Evolutionary conservation across 2,113 vertebrate genomes (phyloP).

Genomic region (Chroicocephalus ridibundus): DNA sequence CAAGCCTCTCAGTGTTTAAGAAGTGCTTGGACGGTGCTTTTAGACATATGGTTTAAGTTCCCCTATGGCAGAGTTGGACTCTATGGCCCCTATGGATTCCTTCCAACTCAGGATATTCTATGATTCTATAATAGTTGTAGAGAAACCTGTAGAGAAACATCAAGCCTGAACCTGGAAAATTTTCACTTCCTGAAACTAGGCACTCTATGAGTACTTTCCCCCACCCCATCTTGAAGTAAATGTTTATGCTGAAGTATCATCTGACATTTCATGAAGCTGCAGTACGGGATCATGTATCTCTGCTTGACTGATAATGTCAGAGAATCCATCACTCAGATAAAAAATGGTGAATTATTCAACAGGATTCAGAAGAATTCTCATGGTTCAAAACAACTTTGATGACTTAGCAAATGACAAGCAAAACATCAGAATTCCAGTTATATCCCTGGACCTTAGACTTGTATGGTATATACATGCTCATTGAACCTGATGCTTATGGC

Average conservation of each 20-base stretch:
- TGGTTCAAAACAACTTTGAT: not conserved
- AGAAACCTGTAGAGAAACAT: not conserved
- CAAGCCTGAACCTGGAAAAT: not conserved
- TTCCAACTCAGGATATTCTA: not conserved
- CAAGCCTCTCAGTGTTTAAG: not conserved
- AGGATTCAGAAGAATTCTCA: not conserved
- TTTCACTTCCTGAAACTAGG: not conserved
- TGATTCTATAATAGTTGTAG: not conserved
- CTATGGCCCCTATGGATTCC: not conserved
- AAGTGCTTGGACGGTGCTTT: not conserved
- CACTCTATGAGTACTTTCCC: not conserved
- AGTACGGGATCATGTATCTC: not conserved
- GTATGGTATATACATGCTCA: not conserved
- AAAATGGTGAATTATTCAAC: not conserved
- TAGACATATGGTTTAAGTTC: not conserved
- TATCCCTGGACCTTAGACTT: not conserved
- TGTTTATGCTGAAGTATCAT: not conserved
- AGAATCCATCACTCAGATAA: not conserved
- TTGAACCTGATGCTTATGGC: not conserved
- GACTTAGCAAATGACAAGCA: not conserved
- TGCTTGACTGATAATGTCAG: not conserved
- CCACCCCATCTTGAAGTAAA: not conserved
- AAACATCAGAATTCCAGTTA: not conserved
- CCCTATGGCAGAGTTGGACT: not conserved
- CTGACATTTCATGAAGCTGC: not conserved